Percentiles rank a stretch among this genome's conserved stretches.
Conservation (phyloP, 2,113 vertebrate genomes). For the Lophius piscatorius region DNA sequence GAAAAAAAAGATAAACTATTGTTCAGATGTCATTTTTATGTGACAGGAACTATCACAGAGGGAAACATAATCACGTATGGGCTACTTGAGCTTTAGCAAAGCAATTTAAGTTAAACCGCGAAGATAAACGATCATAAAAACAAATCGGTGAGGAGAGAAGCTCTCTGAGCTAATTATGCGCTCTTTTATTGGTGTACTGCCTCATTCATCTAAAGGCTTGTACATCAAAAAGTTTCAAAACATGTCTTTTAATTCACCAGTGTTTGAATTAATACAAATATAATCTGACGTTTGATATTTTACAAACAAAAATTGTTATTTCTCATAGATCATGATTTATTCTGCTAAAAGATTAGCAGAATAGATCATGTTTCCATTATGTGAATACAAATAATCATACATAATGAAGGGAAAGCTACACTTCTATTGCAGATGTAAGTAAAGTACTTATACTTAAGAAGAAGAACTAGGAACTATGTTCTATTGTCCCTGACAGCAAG, state of each 20-base stretch:
- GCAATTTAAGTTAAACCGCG: slow-evolving; percentile 27
- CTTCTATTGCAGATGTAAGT: no score
- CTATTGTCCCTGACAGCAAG: no score
- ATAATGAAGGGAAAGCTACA: no score
- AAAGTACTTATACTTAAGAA: no score
- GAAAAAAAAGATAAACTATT: slow-evolving; percentile 18
- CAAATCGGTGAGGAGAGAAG: slow-evolving; percentile 11
- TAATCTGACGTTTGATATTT: no score
- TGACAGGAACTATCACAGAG: not conserved
- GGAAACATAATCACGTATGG: slow-evolving; percentile 13
- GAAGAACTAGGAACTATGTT: no score
- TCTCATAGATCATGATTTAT: no score
- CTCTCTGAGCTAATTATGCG: slow-evolving; percentile 24
- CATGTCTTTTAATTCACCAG: not conserved
- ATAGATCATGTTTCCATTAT: no score
- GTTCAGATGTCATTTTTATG: slow-evolving; percentile 16
- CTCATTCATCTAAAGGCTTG: not conserved
- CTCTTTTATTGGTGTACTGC: slow-evolving; percentile 5
- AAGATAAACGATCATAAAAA: slow-evolving; percentile 29
- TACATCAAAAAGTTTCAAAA: not conserved
- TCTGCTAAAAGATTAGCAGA: no score
- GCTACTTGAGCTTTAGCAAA: slow-evolving; percentile 22
- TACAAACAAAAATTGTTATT: no score
- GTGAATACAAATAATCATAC: no score
- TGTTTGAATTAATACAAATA: no score